Percentiles rank a stretch among this genome's conserved stretches.
Evolutionary conservation across 2,797 vertebrate genomes (phyloP).

Genomic region (Gouania willdenowi): DNA sequence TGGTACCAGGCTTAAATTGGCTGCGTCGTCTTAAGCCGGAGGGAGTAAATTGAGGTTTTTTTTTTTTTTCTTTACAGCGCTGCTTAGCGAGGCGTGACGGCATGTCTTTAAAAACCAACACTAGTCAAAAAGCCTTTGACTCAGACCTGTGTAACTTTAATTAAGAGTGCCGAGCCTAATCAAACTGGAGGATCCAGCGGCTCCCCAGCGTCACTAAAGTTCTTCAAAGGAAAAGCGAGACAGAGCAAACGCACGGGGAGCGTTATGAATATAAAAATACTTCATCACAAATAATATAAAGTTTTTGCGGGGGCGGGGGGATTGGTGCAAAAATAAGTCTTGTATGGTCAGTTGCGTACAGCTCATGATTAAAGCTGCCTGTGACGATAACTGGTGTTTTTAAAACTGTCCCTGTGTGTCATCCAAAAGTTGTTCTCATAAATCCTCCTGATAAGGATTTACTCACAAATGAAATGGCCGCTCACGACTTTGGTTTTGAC

Average conservation of each 20-base stretch:
- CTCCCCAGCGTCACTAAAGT: slow-evolving; percentile 46
- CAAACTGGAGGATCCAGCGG: slow-evolving; percentile 59
- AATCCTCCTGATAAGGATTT: too few relatives aligned
- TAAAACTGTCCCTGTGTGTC: too few relatives aligned
- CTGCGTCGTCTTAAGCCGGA: slow-evolving; percentile 45
- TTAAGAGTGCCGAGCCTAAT: slow-evolving; percentile 67
- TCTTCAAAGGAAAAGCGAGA: slow-evolving; percentile 48
- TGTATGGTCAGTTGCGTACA: slow-evolving; percentile 36
- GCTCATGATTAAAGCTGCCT: slow-evolving; percentile 8
- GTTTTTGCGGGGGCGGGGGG: too few relatives aligned
- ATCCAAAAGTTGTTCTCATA: too few relatives aligned
- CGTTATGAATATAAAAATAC: slow-evolving; percentile 57
- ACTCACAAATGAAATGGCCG: too few relatives aligned
- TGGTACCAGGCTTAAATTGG: slow-evolving; percentile 62
- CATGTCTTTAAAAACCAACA: slow-evolving; percentile 72
- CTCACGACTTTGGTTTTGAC: too few relatives aligned
- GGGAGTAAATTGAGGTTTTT: slow-evolving; percentile 40
- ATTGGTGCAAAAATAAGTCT: slow-evolving; percentile 2
- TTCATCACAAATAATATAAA: too few relatives aligned
- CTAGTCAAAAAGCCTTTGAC: slow-evolving; percentile 69
- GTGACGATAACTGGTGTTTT: too few relatives aligned
- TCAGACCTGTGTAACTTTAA: slow-evolving; percentile 71
- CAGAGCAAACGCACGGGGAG: slow-evolving; percentile 32
- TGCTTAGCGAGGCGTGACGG: slow-evolving; percentile 67
- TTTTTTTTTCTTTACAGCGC: slow-evolving; percentile 48